These are phyloP conservation scores for Cyclophora albipunctata DNA, from an alignment of 2,888 invertebrate genomes.

Conservation along the genomic window DNA sequence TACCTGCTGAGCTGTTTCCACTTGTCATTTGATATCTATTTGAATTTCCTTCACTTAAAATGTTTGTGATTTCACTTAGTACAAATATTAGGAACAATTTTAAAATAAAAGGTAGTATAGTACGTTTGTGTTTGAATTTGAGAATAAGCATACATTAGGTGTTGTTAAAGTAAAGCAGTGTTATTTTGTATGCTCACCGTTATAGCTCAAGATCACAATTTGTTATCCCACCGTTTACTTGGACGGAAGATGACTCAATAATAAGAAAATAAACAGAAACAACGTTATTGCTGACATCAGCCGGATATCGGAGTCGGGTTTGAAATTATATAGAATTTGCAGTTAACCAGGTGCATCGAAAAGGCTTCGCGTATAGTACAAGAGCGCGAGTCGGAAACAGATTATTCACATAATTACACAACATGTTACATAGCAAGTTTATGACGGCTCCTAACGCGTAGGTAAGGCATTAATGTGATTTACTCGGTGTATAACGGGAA, in stretches of 20 bases:
- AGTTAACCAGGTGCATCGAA: constrained; percentile 23
- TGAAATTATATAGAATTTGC: constrained; percentile 20
- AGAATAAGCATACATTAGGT: too few species aligned
- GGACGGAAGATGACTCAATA: constrained; percentile 1
- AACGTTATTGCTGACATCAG: constrained; percentile 5
- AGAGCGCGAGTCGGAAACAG: constrained; percentile 27
- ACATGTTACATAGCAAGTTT: constrained; percentile 20
- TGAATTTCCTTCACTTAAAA: constrained; percentile 20
- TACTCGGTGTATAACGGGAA: constrained; percentile 36
- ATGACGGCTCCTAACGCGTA: constrained; percentile 29
- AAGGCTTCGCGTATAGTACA: constrained; percentile 7
- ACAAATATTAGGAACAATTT: background rate
- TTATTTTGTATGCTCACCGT: too few species aligned
- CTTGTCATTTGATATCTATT: constrained; percentile 25
- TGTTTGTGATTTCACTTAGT: constrained; percentile 1
- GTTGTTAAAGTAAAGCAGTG: too few species aligned
- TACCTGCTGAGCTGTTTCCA: constrained; percentile 31
- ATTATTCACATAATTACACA: constrained; percentile 31
- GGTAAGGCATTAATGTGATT: constrained; percentile 44
- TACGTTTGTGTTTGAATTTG: too few species aligned
- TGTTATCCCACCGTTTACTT: background rate
- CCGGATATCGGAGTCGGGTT: constrained; percentile 13
- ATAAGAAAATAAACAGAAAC: background rate
- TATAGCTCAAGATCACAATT: too few species aligned
- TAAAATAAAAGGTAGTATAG: too few species aligned